Evolutionary conservation across 2,888 invertebrate genomes (phyloP), one percentile per base, ranked within the genome.

Genomic region (Perizoma affinitatum): DNA sequence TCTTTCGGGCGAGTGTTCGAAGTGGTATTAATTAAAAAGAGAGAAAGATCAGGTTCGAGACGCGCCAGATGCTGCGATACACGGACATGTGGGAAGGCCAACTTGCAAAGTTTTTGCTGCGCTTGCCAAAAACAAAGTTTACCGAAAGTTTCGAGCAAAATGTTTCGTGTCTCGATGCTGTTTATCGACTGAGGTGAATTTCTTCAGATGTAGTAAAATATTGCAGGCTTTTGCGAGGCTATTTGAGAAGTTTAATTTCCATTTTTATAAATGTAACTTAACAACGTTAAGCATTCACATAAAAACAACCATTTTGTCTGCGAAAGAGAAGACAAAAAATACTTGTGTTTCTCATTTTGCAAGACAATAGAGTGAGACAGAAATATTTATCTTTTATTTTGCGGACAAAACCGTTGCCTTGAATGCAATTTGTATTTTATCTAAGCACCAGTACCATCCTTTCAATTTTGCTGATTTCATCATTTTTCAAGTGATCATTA

Each of bases 21-120:
- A 90, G 88, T 86, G 83, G 90, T 91, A 90, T 91, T 91, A 90
- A 91, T 91, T 91, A 90, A 91, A 90, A 90, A 84, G 86, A 84
- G 83, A 85, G 84, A 79, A 66, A 84, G 84, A 88, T 89, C 88
- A 84, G 79, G 78, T 74, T 75, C 72, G 55, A 76, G 76, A 74
- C 74, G 73, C 63, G 71, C 67, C 79, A 76, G 78, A 72, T 78
- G 73, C 66, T 49, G 65, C 55, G 67, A 78, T 76, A 77, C 68
- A 83, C 79, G 63, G 72, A 36, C 56, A 48, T 66, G 57, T 54
- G 54, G 60, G 50, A 62, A 63, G 67, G 66, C 63, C 59, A 76
- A 73, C 70, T 66, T 66, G 50, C 43, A 5, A 67, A 70, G 69
- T 68, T 70, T 63, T 61, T 46, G 51, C 67, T 64, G 66, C 66